Percentiles rank a stretch among this genome's conserved stretches.
These are phyloP conservation scores for Umimayanthus chanpuru DNA, from an alignment of 92 coral and sea anemone genomes.

Conservation along the genomic window DNA sequence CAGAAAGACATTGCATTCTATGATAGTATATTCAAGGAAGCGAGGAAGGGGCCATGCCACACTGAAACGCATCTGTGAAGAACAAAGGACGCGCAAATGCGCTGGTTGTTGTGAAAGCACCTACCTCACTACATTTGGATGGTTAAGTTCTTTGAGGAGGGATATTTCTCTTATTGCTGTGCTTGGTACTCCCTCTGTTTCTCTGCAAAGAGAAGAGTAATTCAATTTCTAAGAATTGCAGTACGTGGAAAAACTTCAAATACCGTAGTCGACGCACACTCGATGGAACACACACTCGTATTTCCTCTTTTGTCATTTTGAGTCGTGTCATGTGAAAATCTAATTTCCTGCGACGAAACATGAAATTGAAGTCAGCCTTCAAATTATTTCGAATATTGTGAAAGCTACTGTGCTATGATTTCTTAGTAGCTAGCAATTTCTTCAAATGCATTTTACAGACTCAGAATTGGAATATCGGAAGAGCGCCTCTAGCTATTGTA, in stretches of 20 bases:
- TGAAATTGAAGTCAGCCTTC: neutral
- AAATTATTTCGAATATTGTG: neutral
- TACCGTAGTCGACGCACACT: neutral
- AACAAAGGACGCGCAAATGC: slow-evolving; percentile 30
- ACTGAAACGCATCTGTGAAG: neutral
- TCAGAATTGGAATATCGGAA: neutral
- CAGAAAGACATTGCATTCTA: neutral
- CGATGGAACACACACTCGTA: neutral
- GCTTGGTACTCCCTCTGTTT: slow-evolving; percentile 97
- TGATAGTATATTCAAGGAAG: neutral
- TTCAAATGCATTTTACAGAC: neutral
- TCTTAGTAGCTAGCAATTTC: neutral
- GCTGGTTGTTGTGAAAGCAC: slow-evolving; percentile 23
- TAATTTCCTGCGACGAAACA: neutral
- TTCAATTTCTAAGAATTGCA: neutral
- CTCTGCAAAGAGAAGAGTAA: slow-evolving; percentile 62
- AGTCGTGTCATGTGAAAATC: neutral
- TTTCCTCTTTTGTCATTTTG: neutral
- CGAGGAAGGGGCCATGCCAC: neutral
- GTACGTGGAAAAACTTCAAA: neutral
- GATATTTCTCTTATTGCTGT: slow-evolving; percentile 99
- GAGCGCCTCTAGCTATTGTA: neutral
- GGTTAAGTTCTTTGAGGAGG: slow-evolving; percentile 89
- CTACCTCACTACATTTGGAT: slow-evolving; percentile 97
- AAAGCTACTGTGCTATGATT: neutral